Percentiles rank a stretch among this genome's conserved stretches.
These are phyloP conservation scores for Notolabrus celidotus DNA, from an alignment of 2,797 vertebrate genomes.

Conservation along the genomic window DNA sequence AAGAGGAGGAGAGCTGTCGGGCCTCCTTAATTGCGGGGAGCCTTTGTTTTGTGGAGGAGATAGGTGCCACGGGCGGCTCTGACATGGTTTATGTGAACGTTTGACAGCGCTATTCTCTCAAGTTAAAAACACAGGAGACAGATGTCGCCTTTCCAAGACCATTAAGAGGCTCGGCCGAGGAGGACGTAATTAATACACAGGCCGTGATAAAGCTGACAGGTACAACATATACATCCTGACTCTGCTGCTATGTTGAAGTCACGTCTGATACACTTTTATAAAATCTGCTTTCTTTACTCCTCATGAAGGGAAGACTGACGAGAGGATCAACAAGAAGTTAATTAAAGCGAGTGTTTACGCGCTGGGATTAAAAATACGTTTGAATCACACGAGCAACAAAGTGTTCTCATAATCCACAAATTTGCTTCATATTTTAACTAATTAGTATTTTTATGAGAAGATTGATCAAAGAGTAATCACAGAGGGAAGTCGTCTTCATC, in stretches of 20 bases:
- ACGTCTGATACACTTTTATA: not conserved
- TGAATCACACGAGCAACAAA: not conserved
- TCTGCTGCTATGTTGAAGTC: conserved; percentile 4
- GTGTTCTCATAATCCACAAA: not conserved
- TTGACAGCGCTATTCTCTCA: conserved; percentile 73
- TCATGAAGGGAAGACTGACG: conserved; percentile 22
- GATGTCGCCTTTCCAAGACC: conserved; percentile 60
- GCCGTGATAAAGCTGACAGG: conserved; percentile 49
- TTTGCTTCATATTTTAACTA: not conserved
- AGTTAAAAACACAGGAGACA: conserved; percentile 63
- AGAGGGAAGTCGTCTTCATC: not conserved
- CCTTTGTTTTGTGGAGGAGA: conserved; percentile 76
- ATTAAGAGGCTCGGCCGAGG: conserved; percentile 42
- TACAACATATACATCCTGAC: conserved; percentile 67
- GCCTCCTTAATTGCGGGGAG: conserved; percentile 75
- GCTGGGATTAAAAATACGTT: not conserved
- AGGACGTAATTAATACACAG: conserved; percentile 62
- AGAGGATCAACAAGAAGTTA: too few species aligned
- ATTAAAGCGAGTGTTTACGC: conserved; percentile 15
- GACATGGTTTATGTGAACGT: conserved; percentile 67
- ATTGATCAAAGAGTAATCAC: not conserved
- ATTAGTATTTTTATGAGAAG: not conserved
- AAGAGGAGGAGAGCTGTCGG: conserved; percentile 56
- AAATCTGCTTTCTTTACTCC: conserved; percentile 5
- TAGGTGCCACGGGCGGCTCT: conserved; percentile 72